Conservation (phyloP, 2,113 vertebrate species). For the Brachyistius frenatus region DNA sequence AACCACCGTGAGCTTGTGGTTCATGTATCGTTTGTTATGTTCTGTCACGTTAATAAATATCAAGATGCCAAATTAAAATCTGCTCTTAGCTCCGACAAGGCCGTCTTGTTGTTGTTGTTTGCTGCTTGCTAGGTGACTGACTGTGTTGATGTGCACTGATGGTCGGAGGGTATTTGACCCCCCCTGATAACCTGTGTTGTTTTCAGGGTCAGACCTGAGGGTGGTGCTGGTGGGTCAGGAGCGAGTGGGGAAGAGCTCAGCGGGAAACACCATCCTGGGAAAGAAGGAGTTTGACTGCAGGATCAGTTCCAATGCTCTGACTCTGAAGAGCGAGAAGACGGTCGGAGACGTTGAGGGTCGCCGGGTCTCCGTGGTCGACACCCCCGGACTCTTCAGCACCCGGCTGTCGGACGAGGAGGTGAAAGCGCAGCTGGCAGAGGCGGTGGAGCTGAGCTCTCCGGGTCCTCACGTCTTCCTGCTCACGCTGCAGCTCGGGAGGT, state of each 20-base stretch:
- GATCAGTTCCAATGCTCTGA: not conserved
- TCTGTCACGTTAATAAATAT: no score
- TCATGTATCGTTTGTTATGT: no score
- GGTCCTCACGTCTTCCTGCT: constrained; percentile 39
- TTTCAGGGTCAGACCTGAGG: not conserved
- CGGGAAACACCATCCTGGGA: constrained; percentile 38
- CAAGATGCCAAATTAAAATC: no score
- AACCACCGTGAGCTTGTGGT: no score
- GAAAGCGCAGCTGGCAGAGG: not conserved
- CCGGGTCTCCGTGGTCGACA: constrained; percentile 20
- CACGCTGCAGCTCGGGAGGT: constrained; percentile 27
- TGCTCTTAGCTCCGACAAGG: no score
- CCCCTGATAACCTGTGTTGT: constrained; percentile 18
- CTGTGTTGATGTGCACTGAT: no score
- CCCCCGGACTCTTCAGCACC: constrained; percentile 17
- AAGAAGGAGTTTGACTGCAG: not conserved
- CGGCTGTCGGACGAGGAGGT: not conserved
- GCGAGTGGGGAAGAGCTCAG: constrained; percentile 38
- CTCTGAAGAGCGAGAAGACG: not conserved
- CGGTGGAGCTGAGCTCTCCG: not conserved
- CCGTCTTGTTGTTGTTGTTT: no score
- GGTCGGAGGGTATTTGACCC: no score
- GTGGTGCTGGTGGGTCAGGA: constrained; percentile 44
- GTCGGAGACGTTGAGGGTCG: not conserved
- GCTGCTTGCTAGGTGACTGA: no score